These are phyloP conservation scores for Rhinoraja longicauda DNA, from an alignment of 2,797 vertebrate species.

Conservation along the genomic window DNA sequence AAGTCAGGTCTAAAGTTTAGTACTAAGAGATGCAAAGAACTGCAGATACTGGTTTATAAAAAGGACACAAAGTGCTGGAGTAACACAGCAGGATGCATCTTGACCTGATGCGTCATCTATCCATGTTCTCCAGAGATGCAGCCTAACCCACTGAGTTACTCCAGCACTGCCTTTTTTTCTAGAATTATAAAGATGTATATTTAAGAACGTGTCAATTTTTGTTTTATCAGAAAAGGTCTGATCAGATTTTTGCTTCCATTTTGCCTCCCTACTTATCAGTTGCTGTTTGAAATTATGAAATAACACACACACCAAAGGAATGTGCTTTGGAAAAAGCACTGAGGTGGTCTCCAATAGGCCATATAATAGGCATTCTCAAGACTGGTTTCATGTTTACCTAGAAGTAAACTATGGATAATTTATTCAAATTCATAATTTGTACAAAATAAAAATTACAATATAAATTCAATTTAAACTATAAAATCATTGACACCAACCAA, in stretches of 20 bases:
- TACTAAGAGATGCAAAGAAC: too few species aligned
- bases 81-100: too few species aligned
- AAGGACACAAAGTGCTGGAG: too few species aligned
- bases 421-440: conserved; percentile 24
- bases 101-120: too few species aligned
- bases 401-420: conserved; percentile 22
- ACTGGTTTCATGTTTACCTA: neutral
- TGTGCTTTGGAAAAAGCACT: neutral
- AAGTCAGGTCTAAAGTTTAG: too few species aligned
- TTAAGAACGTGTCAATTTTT: neutral
- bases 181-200: neutral
- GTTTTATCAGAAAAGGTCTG: neutral
- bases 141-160: too few species aligned
- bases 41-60: too few species aligned
- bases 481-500: neutral
- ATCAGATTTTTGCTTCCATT: neutral
- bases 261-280: neutral
- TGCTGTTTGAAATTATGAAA: neutral
- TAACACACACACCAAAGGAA: neutral
- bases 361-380: neutral
- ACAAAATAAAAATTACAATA: neutral
- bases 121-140: too few species aligned
- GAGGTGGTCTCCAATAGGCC: neutral
- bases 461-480: conserved; percentile 25
- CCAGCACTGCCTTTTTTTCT: too few species aligned